phyloP scores from a whole-genome alignment of 2,113 vertebrate species.

The Caranx ignobilis region DNA sequence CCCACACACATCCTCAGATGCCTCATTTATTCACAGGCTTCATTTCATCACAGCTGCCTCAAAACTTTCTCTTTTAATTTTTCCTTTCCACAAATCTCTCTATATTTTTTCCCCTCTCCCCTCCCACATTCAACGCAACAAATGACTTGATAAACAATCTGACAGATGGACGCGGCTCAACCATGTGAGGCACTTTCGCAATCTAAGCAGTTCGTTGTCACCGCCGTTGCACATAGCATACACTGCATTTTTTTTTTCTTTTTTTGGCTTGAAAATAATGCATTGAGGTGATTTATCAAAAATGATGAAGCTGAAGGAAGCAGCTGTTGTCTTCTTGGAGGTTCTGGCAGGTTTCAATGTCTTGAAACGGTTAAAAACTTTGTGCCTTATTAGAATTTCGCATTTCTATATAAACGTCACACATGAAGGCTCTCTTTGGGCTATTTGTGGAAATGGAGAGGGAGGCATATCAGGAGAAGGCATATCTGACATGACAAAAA shows the following conservation, averaged over 20 bases:
- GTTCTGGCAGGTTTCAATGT: constrained; percentile 16
- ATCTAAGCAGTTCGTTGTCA: constrained; percentile 27
- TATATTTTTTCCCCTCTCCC: neutral
- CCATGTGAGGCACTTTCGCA: constrained; percentile 25
- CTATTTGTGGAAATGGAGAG: constrained; percentile 30
- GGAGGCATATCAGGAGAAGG: neutral
- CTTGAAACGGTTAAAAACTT: constrained; percentile 27
- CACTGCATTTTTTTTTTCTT: neutral
- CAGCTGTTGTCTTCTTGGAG: constrained; percentile 32
- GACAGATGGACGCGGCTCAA: constrained; percentile 31
- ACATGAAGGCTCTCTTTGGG: constrained; percentile 52
- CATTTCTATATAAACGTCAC: neutral
- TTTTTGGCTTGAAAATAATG: constrained; percentile 23
- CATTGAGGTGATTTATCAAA: constrained; percentile 63
- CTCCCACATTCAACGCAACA: neutral
- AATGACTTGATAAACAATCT: constrained; percentile 31
- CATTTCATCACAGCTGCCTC: constrained; percentile 8
- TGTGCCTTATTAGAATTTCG: constrained; percentile 13
- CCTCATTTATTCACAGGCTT: constrained; percentile 32
- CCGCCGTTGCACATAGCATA: constrained; percentile 21
- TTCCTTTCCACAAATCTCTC: neutral
- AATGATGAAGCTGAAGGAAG: constrained; percentile 29
- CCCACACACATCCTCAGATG: neutral
- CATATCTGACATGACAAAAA: constrained; percentile 57
- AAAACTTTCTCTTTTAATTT: neutral